Conservation (phyloP, 2,113 vertebrate species). For the Pelodiscus sinensis region DNA sequence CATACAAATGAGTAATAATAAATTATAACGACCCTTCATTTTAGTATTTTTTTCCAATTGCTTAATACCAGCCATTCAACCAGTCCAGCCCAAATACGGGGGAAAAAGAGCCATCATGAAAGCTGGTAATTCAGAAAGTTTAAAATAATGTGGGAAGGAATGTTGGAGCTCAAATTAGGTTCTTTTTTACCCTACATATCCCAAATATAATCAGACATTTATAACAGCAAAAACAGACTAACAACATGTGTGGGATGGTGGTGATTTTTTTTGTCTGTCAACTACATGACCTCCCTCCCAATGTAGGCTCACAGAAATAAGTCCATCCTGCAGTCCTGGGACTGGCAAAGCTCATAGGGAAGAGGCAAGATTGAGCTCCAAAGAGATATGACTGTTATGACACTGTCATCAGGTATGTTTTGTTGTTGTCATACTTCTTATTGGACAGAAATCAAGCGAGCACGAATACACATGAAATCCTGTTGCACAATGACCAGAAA, state of each 20-base stretch:
- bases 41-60: neutral
- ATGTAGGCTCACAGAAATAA: neutral
- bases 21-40: neutral
- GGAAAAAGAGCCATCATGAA: neutral
- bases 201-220: neutral
- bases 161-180: neutral
- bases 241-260: neutral
- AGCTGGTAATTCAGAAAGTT: neutral
- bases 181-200: neutral
- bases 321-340: neutral
- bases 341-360: neutral
- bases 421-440: neutral
- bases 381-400: fast-evolving
- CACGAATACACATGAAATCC: conserved; percentile 12
- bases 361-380: neutral
- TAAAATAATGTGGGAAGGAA: neutral
- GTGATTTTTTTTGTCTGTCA: conserved; percentile 17
- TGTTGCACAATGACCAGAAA: conserved; percentile 56
- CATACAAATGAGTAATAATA: neutral
- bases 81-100: neutral
- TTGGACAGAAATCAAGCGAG: neutral
- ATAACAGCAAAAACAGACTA: neutral
- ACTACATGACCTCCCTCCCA: neutral
- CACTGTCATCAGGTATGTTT: neutral
- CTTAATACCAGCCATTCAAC: neutral